Evolutionary conservation across 64 coral and sea anemone genomes (phyloP).

Genomic region (Montipora foliosa): DNA sequence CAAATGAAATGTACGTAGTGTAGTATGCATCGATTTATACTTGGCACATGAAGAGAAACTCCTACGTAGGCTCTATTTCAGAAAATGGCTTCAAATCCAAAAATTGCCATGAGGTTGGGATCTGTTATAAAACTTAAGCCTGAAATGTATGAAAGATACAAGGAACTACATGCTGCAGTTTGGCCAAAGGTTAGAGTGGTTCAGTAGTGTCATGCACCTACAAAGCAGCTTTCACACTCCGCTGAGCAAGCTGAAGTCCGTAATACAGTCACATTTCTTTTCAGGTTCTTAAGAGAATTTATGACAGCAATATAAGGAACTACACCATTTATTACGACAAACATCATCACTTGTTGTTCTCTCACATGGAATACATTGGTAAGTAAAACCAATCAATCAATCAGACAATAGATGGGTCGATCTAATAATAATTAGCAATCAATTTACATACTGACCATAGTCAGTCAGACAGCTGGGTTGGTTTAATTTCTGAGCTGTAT

Average conservation of each 20-base stretch:
- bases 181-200: slow-evolving; percentile 76
- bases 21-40: neutral
- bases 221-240: too few species aligned
- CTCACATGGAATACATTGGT: slow-evolving; percentile 96
- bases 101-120: slow-evolving; percentile 82
- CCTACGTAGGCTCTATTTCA: neutral
- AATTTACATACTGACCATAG: neutral
- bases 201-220: neutral
- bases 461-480: neutral
- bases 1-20: neutral
- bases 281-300: slow-evolving; percentile 81
- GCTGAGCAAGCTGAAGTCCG: too few species aligned
- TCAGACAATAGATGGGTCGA: neutral
- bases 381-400: neutral
- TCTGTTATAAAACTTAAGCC: slow-evolving; percentile 90
- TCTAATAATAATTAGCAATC: neutral
- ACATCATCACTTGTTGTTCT: slow-evolving; percentile 78
- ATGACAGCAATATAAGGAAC: slow-evolving; percentile 89
- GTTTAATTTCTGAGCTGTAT: too few species aligned
- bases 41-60: too few species aligned
- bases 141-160: slow-evolving; percentile 84
- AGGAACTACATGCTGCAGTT: slow-evolving; percentile 88
- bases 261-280: neutral
- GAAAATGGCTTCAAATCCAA: slow-evolving; percentile 56
- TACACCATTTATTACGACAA: slow-evolving; percentile 94